A percentile compares a stretch with the other conserved stretches of the same genome.
Evolutionary conservation across 2,113 vertebrate species (phyloP).

Genomic region (Vidua macroura): DNA sequence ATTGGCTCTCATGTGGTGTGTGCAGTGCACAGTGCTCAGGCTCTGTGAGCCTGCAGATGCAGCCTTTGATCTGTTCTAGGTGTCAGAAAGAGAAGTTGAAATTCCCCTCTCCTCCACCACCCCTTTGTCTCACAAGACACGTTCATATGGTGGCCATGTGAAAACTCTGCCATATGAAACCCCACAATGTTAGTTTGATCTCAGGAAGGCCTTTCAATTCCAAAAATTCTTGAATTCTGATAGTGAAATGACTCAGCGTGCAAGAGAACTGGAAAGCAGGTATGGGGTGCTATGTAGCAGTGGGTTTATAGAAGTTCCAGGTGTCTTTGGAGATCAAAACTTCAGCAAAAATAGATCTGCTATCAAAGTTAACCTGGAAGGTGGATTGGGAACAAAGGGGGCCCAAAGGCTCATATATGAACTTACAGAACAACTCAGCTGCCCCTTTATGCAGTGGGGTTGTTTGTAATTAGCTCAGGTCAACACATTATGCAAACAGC

Average conservation of each 20-base stretch:
- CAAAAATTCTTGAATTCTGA: not conserved
- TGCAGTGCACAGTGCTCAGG: rapidly evolving
- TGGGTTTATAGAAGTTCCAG: not conserved
- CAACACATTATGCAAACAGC: not conserved
- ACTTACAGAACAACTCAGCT: not conserved
- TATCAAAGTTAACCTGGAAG: not conserved
- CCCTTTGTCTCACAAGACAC: not conserved
- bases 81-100: not conserved
- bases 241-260: not conserved
- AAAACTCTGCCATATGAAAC: not conserved
- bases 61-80: constrained; percentile 8
- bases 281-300: not conserved
- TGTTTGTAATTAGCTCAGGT: not conserved
- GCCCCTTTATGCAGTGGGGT: not conserved
- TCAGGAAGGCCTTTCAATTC: not conserved
- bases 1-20: not conserved
- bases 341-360: not conserved
- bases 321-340: not conserved
- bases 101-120: not conserved
- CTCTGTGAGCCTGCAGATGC: not conserved
- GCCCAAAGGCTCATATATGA: not conserved
- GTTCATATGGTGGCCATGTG: not conserved
- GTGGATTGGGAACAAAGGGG: not conserved
- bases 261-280: not conserved
- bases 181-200: not conserved